Percentiles rank a stretch among this genome's conserved stretches.
phyloP scores from a whole-genome alignment of 2,888 invertebrate genomes.

The Nasonovia ribisnigri region DNA sequence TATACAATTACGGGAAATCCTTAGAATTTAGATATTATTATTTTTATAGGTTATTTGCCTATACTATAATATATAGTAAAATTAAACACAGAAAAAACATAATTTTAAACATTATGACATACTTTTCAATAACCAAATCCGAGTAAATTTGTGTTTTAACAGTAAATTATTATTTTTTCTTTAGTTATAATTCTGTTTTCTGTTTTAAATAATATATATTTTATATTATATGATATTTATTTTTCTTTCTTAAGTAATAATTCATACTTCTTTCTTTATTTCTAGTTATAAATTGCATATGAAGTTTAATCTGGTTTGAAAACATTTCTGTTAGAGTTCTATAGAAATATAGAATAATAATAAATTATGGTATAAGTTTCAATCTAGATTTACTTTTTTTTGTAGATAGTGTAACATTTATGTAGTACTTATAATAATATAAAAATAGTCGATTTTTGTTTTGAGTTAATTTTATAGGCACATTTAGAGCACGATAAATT shows the following conservation, averaged over 20 bases:
- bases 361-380: not conserved
- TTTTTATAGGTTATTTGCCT: not conserved
- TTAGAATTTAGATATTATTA: not conserved
- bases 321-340: not conserved
- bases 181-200: not conserved
- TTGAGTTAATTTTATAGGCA: not conserved
- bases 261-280: too few relatives aligned
- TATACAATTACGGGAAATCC: not conserved
- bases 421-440: not conserved
- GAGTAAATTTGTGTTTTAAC: not conserved
- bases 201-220: not conserved
- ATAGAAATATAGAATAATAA: not conserved
- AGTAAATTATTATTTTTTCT: not conserved
- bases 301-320: not conserved
- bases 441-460: not conserved
- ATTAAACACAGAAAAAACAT: not conserved
- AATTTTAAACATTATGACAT: not conserved
- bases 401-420: not conserved
- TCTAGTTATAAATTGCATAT: constrained; percentile 1
- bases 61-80: not conserved
- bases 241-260: not conserved
- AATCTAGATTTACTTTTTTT: not conserved
- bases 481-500: not conserved
- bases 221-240: not conserved
- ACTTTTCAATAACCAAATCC: not conserved